Base-by-base conservation (phyloP, 1,140 invertebrate species). In the Dreissena rostriformis region DNA sequence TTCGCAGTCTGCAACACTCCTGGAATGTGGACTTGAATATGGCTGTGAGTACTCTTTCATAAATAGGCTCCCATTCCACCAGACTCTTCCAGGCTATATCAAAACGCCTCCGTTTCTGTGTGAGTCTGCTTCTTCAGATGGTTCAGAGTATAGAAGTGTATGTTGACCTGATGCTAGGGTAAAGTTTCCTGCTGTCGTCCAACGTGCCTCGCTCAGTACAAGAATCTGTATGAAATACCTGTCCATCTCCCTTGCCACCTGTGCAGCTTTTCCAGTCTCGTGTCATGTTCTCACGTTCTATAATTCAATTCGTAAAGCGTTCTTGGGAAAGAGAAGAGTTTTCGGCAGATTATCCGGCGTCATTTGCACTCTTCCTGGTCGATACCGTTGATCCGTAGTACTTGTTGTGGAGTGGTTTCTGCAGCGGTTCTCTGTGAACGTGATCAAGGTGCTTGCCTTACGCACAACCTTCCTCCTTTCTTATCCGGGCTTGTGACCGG, bases 401-500 rank as follows among this genome's bases (percentile, higher is more conserved):
- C 39, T 12, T 71, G 28, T 55, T n/a, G 5, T 81, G 26, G 68
- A 71, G 53, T 71, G 17, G 78, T 71, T 81, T 61, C 78, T 81
- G 67, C 71, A 61, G 78, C 78, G 15, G 24, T 17, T 28, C 49
- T 70, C 24, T 52, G 6, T 78, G 67, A 70, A 80, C 67, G 65
- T 53, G 53, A 24, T 63, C 10, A 70, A 55, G 78, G 29, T 81
- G 68, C 67, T 81, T 17, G 53, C 78, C 68, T 53, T 51, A 63
- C 29, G 66, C 78, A 57, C 67, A 81, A 81, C 53, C 68, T 12
- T 63, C 52, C 19, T 24, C 55, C 78, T 72, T 81, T 81, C 24
- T n/a, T n/a, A n/a, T n/a, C n/a, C n/a, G n/a, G n/a, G n/a, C n/a
- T n/a, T n/a, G n/a, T n/a, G n/a, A n/a, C n/a, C n/a, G n/a, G n/a